Percentiles rank a stretch among this genome's conserved stretches.
These are phyloP conservation scores for Rousettus leschenaultii DNA, from an alignment of 2,113 vertebrate species.

Conservation along the genomic window DNA sequence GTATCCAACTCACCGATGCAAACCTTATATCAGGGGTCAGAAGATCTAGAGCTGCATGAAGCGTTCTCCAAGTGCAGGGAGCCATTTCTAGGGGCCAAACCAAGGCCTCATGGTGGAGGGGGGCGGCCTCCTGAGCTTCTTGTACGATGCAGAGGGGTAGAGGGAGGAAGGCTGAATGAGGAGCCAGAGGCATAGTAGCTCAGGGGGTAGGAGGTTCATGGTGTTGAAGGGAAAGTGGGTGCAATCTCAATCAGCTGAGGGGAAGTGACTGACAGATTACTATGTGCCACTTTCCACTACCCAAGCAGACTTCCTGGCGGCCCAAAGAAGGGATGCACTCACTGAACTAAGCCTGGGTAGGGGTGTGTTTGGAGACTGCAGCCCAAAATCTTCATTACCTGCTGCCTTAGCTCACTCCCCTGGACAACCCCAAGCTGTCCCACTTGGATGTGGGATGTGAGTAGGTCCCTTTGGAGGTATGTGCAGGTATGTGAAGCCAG, in stretches of 20 bases:
- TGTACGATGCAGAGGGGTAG: not conserved
- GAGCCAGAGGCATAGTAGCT: not conserved
- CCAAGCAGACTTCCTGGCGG: not conserved
- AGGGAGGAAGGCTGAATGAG: not conserved
- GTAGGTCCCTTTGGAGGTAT: not conserved
- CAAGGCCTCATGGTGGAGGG: not conserved
- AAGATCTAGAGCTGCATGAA: not conserved
- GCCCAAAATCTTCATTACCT: not conserved
- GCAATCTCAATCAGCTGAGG: not conserved
- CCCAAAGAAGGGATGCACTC: not conserved
- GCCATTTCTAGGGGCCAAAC: not conserved
- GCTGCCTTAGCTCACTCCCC: not conserved
- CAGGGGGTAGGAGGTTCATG: rapidly evolving
- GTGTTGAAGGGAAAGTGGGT: not conserved
- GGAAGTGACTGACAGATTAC: not conserved
- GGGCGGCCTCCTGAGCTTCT: not conserved
- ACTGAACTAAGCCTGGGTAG: not conserved
- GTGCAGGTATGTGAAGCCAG: not conserved
- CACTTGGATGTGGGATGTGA: not conserved
- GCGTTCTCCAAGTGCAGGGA: not conserved
- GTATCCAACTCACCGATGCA: not conserved
- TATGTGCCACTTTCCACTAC: not conserved
- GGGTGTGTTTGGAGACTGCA: not conserved
- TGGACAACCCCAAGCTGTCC: not conserved
- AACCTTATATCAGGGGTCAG: rapidly evolving